These are phyloP conservation scores for Xenopus petersii DNA, from an alignment of 2,797 vertebrate species.

Conservation along the genomic window DNA sequence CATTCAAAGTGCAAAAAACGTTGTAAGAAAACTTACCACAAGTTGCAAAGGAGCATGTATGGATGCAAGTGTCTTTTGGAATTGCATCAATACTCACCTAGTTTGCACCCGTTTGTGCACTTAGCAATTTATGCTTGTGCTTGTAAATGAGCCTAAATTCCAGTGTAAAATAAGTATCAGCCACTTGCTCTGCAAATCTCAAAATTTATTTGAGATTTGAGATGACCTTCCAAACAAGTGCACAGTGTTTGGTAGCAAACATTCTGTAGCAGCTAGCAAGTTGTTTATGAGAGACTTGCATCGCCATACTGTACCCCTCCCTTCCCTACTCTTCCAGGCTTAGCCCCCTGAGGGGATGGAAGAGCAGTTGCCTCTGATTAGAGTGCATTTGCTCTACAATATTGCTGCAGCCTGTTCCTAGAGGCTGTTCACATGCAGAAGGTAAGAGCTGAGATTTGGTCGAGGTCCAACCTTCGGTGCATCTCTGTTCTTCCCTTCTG, in stretches of 20 bases:
- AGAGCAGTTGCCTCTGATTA: conserved; percentile 80
- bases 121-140: too few relatives aligned
- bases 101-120: too few relatives aligned
- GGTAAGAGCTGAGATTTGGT: conserved; percentile 90
- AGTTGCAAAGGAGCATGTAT: too few relatives aligned
- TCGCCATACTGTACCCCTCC: conserved; percentile 4
- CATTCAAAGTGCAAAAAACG: too few relatives aligned
- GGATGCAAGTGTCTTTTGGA: too few relatives aligned
- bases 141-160: too few relatives aligned
- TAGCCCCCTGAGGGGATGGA: conserved; percentile 67
- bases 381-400: conserved; percentile 83
- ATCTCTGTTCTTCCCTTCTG: conserved; percentile 64
- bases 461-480: conserved; percentile 77
- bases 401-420: conserved; percentile 81
- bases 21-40: too few relatives aligned
- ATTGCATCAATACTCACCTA: too few relatives aligned
- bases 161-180: too few relatives aligned
- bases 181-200: too few relatives aligned
- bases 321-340: conserved; percentile 13
- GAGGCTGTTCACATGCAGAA: conserved; percentile 83
- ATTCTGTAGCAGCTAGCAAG: conserved; percentile 58
- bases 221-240: too few relatives aligned
- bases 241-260: neutral
- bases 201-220: too few relatives aligned
- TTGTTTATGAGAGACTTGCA: conserved; percentile 55